Evolutionary conservation across 2,888 invertebrate species (phyloP).

Genomic region (Plagodis pulveraria): DNA sequence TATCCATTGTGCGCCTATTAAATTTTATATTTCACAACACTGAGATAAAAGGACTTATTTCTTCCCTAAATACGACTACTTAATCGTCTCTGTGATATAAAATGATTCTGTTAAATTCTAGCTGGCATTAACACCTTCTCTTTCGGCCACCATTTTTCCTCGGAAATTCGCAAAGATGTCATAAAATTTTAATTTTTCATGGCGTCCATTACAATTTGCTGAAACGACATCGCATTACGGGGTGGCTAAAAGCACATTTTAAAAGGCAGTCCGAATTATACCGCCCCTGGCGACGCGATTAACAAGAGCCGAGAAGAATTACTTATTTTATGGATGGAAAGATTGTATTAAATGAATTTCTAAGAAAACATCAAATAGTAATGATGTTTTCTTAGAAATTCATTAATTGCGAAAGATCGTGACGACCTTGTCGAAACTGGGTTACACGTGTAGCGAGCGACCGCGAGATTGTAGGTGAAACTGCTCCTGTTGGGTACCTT

Average conservation of each 20-base stretch:
- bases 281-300: conserved; percentile 41
- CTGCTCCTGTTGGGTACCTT: too few relatives aligned
- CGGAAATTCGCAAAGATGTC: conserved; percentile 50
- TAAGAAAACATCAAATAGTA: too few relatives aligned
- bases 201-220: conserved; percentile 64
- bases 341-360: conserved; percentile 12
- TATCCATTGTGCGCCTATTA: too few relatives aligned
- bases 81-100: conserved; percentile 20
- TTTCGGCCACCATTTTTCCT: conserved; percentile 39
- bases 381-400: neutral
- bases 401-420: neutral
- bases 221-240: conserved; percentile 61
- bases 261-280: conserved; percentile 67
- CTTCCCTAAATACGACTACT: conserved; percentile 8
- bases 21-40: too few relatives aligned
- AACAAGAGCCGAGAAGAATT: conserved; percentile 33
- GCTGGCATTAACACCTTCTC: conserved; percentile 34
- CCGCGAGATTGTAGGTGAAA: too few relatives aligned
- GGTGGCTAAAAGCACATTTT: conserved; percentile 67
- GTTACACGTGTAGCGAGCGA: too few relatives aligned
- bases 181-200: conserved; percentile 66
- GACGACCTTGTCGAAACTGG: too few relatives aligned
- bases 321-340: conserved; percentile 20
- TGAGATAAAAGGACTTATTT: too few relatives aligned
- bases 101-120: conserved; percentile 33